Evolutionary conservation across 2,888 invertebrate genomes (phyloP).

Genomic region (Sarcophaga subvicina): DNA sequence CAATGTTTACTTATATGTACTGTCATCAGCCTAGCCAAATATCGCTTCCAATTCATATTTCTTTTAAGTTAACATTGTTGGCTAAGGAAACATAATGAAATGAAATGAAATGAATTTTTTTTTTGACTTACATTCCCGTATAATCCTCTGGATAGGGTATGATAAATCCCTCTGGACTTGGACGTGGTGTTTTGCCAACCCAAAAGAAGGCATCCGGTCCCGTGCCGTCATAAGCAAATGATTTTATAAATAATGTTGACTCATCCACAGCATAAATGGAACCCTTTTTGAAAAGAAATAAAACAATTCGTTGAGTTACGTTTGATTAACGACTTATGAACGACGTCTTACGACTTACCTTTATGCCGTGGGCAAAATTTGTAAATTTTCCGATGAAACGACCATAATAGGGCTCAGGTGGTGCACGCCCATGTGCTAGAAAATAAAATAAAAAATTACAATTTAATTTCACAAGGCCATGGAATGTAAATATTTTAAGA

Average conservation of each 20-base stretch:
- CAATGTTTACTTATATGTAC: too few species aligned
- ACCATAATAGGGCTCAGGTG: constrained; percentile 88
- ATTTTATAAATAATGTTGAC: constrained; percentile 92
- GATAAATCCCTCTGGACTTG: constrained; percentile 91
- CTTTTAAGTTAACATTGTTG: background rate
- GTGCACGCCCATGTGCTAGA: constrained; percentile 78
- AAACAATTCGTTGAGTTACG: background rate
- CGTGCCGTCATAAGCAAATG: constrained; percentile 93
- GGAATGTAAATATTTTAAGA: too few species aligned
- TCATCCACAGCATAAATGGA: constrained; percentile 94
- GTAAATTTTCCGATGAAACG: constrained; percentile 88
- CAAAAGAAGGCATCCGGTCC: constrained; percentile 95
- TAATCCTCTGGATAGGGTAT: constrained; percentile 94
- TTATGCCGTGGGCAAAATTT: constrained; percentile 90
- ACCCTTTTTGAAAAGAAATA: constrained; percentile 82
- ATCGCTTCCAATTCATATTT: too few species aligned
- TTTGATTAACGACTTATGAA: background rate
- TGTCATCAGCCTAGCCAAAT: too few species aligned
- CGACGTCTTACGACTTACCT: constrained; percentile 72
- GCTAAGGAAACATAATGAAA: background rate
- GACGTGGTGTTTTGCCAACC: constrained; percentile 91
- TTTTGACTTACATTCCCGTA: constrained; percentile 86
- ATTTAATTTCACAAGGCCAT: background rate
- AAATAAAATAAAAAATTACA: constrained; percentile 25
- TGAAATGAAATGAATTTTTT: constrained; percentile 1